Conservation (phyloP, 2,797 vertebrate species). For the Pteronotus mesoamericanus region DNA sequence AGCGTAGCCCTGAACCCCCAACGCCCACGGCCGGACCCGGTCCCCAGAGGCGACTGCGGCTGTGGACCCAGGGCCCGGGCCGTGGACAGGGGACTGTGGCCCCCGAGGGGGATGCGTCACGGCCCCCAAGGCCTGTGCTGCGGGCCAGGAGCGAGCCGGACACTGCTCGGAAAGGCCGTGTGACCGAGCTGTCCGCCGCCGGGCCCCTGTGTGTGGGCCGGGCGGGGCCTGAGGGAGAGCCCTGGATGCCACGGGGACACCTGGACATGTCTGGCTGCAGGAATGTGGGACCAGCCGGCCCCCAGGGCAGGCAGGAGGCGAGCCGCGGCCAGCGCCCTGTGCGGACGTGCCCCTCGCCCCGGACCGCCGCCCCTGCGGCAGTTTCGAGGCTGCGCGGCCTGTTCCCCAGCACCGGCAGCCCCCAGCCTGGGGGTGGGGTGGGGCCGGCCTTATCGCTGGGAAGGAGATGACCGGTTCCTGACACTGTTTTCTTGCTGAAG, state of each 20-base stretch:
- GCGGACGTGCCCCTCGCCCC: not conserved
- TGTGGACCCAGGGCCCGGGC: not conserved
- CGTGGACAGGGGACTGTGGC: accelerated
- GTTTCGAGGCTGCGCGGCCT: not conserved
- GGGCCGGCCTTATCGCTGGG: conserved; percentile 66
- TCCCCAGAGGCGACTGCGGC: accelerated
- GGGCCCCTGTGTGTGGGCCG: too few species aligned
- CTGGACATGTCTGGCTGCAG: not conserved
- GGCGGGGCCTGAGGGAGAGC: not conserved
- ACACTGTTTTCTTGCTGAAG: conserved; percentile 26
- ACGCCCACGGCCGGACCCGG: not conserved
- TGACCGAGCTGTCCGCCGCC: accelerated
- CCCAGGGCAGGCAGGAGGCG: not conserved
- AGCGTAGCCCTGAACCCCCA: not conserved
- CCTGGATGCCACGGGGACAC: not conserved
- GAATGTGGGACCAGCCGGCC: not conserved
- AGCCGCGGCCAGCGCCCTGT: accelerated
- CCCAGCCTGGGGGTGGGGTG: not conserved
- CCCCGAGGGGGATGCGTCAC: too few species aligned
- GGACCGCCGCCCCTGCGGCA: too few species aligned
- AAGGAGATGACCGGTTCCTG: conserved; percentile 57
- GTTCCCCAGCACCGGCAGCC: not conserved
- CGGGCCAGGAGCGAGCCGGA: not conserved
- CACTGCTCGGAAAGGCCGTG: not conserved
- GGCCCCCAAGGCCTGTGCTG: not conserved